A percentile compares a stretch with the other conserved stretches of the same genome.
phyloP scores from a whole-genome alignment of 2,113 vertebrate genomes.

The Genyomyrus donnyi region DNA sequence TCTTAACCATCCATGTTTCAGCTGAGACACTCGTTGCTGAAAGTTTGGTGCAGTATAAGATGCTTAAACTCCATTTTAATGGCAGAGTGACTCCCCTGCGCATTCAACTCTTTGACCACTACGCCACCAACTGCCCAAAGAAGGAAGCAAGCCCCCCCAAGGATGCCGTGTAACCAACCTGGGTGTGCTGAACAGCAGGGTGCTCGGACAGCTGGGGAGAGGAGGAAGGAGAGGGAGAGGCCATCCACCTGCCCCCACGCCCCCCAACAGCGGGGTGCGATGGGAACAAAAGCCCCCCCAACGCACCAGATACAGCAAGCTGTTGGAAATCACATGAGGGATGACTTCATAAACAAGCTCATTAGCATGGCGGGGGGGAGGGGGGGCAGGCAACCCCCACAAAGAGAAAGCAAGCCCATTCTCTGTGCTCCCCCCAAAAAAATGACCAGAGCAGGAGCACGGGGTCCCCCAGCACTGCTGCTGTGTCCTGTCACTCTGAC shows the following conservation, averaged over 20 bases:
- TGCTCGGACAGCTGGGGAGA: slow-evolving; percentile 28
- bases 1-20: neutral
- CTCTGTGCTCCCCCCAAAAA: slow-evolving; percentile 36
- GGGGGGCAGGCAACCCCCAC: slow-evolving; percentile 43
- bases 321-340: slow-evolving; percentile 55
- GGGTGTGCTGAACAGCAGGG: slow-evolving; percentile 42
- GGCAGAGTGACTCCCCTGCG: neutral
- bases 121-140: neutral
- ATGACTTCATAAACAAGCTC: slow-evolving; percentile 41
- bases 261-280: slow-evolving; percentile 32
- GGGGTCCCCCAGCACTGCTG: slow-evolving; percentile 9
- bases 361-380: slow-evolving; percentile 58
- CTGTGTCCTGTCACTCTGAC: neutral
- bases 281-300: slow-evolving; percentile 33
- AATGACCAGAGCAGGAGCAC: slow-evolving; percentile 30
- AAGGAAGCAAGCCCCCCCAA: neutral
- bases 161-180: neutral
- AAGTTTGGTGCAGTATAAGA: neutral
- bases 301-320: slow-evolving; percentile 52
- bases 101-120: neutral
- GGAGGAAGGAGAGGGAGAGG: slow-evolving; percentile 13
- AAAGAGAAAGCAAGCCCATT: slow-evolving; percentile 20
- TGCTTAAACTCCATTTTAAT: neutral
- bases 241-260: slow-evolving; percentile 49
- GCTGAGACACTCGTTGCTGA: neutral